Conservation (phyloP, 2,113 vertebrate species). For the Onychorhynchus coronatus region DNA sequence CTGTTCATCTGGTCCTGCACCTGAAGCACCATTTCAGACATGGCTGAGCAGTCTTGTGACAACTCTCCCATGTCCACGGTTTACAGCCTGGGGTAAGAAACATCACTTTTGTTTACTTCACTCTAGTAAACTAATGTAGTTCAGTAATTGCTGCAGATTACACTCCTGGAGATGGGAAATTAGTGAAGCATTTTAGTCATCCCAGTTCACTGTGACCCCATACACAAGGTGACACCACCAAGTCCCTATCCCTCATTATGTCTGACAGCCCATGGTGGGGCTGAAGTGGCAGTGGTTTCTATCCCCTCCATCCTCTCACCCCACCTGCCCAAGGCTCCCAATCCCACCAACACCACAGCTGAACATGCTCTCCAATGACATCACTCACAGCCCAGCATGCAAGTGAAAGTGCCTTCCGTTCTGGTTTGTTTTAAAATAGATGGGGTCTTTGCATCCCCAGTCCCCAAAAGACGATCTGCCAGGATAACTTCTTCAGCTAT, state of each 20-base stretch:
- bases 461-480: background rate
- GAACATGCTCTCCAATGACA: fast-evolving
- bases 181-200: background rate
- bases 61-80: background rate
- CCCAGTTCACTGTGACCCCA: background rate
- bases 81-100: background rate
- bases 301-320: background rate
- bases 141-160: background rate
- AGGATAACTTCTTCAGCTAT: background rate
- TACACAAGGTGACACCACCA: fast-evolving
- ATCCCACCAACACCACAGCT: background rate
- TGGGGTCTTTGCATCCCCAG: background rate
- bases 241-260: fast-evolving
- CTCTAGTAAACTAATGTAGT: background rate
- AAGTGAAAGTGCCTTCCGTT: background rate
- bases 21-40: background rate
- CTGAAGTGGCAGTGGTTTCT: background rate
- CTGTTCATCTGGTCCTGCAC: background rate
- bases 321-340: background rate
- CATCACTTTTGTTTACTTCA: background rate
- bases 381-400: background rate
- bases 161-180: background rate
- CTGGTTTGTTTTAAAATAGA: background rate
- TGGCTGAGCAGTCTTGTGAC: background rate
- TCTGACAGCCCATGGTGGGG: background rate